These are phyloP conservation scores for Lycopodina hypogea DNA, from an alignment of 37 sponge, comb jelly and placozoan genomes.

Conservation along the genomic window DNA sequence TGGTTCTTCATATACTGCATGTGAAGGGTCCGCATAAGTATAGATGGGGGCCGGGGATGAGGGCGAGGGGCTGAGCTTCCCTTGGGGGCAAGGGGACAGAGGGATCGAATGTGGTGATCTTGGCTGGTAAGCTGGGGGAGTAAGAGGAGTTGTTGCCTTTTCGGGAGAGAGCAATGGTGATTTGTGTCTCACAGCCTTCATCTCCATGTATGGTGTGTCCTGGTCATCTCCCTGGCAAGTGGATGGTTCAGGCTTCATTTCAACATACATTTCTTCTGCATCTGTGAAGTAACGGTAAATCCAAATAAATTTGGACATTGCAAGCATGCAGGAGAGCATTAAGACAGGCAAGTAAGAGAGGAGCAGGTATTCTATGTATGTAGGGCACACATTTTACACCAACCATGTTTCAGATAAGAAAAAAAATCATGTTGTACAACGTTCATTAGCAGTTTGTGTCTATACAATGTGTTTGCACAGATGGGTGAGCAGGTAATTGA, in stretches of 20 bases:
- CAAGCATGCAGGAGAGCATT: too few relatives aligned
- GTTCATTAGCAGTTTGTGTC: too few relatives aligned
- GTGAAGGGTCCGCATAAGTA: not conserved
- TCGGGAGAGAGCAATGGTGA: too few relatives aligned
- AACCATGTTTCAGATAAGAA: too few relatives aligned
- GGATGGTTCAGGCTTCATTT: constrained; percentile 17
- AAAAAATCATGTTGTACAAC: too few relatives aligned
- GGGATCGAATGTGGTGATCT: not conserved
- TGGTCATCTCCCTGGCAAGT: not conserved
- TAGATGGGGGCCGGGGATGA: not conserved
- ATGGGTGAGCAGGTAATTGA: too few relatives aligned
- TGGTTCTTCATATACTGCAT: not conserved
- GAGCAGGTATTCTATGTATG: too few relatives aligned
- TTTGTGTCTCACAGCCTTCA: constrained; percentile 3
- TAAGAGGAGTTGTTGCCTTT: not conserved
- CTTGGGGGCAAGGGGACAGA: not conserved
- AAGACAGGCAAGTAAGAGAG: too few relatives aligned
- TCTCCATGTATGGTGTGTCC: not conserved
- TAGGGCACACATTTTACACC: too few relatives aligned
- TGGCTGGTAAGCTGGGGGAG: not conserved
- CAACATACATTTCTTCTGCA: constrained; percentile 13
- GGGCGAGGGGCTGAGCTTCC: not conserved
- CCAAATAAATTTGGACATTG: too few relatives aligned
- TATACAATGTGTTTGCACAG: too few relatives aligned
- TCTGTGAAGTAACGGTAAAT: too few relatives aligned